These are phyloP conservation scores for Limnephilus marmoratus DNA, from an alignment of 2,888 invertebrate species.

Conservation along the genomic window DNA sequence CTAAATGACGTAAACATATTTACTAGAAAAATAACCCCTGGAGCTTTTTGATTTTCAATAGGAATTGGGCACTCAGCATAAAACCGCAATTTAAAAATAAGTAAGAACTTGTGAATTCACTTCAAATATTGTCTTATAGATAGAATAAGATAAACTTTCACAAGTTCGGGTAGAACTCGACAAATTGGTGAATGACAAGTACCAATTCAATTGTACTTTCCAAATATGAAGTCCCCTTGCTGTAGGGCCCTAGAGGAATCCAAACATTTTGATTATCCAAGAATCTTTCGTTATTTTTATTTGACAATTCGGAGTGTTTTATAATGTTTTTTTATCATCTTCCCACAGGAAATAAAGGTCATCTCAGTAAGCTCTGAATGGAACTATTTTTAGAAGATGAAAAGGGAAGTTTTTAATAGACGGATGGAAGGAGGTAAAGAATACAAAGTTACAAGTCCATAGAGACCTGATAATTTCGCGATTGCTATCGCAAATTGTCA, in stretches of 20 bases:
- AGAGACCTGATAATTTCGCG: too few relatives aligned
- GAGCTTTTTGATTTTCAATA: too few relatives aligned
- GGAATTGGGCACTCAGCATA: neutral
- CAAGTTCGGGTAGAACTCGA: neutral
- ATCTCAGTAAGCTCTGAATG: neutral
- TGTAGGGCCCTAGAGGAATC: neutral
- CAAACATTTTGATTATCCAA: neutral
- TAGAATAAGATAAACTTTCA: neutral
- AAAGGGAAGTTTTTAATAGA: neutral
- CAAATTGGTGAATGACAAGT: neutral
- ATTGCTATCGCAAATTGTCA: too few relatives aligned
- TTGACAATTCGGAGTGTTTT: neutral
- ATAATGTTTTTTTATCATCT: neutral
- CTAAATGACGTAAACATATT: too few relatives aligned
- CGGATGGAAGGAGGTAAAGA: neutral
- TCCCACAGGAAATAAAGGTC: neutral
- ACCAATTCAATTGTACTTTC: neutral
- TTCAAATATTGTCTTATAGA: neutral
- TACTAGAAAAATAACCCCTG: too few relatives aligned
- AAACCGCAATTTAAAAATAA: neutral
- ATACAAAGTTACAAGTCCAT: neutral
- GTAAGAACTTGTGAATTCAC: neutral
- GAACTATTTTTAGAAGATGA: neutral
- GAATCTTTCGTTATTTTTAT: neutral
- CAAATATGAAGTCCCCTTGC: neutral